These are phyloP conservation scores for Lordiphosa fenestrarum DNA, from an alignment of 2,888 invertebrate genomes.

Conservation along the genomic window DNA sequence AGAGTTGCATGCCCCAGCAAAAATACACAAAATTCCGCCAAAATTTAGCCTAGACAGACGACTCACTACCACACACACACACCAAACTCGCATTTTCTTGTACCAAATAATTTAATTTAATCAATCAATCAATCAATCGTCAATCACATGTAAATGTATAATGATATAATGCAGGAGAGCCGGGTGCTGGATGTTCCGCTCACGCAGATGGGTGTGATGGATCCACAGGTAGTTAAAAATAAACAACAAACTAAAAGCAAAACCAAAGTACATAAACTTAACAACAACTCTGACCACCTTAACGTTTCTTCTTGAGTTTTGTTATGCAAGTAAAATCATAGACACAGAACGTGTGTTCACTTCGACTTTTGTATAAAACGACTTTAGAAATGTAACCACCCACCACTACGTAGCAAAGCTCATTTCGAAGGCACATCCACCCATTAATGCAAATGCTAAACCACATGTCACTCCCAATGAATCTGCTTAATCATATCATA, in stretches of 20 bases:
- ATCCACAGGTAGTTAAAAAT: constrained; percentile 87
- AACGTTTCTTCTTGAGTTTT: constrained; percentile 61
- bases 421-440: constrained; percentile 19
- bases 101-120: constrained; percentile 4
- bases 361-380: constrained; percentile 37
- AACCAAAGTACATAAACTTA: constrained; percentile 21
- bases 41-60: constrained; percentile 19
- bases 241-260: constrained; percentile 21
- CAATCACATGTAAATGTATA: constrained; percentile 41
- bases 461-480: background rate
- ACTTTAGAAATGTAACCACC: constrained; percentile 5
- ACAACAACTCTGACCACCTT: constrained; percentile 33
- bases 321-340: constrained; percentile 18
- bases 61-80: background rate
- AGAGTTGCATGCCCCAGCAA: constrained; percentile 51
- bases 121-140: constrained; percentile 21
- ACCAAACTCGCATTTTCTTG: constrained; percentile 3
- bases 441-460: background rate
- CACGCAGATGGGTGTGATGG: constrained; percentile 96
- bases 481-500: background rate
- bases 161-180: constrained; percentile 83
- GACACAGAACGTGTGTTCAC: constrained; percentile 16
- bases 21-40: constrained; percentile 33
- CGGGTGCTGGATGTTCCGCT: constrained; percentile 94
- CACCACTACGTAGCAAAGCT: constrained; percentile 14